Base-by-base conservation (phyloP, 1,140 invertebrate genomes). In the Cyrtorhinus lividipennis region DNA sequence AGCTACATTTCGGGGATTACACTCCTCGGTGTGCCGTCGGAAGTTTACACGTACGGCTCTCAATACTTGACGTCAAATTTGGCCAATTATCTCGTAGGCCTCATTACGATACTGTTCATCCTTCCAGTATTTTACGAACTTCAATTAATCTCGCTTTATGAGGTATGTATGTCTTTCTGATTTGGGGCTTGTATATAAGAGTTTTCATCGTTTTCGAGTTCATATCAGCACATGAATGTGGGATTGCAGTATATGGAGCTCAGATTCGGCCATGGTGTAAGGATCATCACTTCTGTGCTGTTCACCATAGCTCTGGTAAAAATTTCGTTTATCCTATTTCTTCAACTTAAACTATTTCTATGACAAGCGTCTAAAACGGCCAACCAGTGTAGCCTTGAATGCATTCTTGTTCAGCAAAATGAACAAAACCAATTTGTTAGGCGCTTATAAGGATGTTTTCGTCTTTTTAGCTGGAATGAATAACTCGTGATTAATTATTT, bases 1-100 rank as follows among this genome's bases (percentile, higher is more conserved):
- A 88, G 85, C 69, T 92, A 92, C 72, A 85, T 93, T 72, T 93
- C 90, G 0, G 90, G 90, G 57, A 87, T 94, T 27, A 92, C 90
- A 8, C 81, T 95, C 63, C 76, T 95, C 15, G 92, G 90, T 13
- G 89, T 86, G 10, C 90, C 90, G 2, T 82, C 88, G 0, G 90
- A 94, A 75, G 86, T 91, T 66, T 93, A 92, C 71, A 85, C 85
- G 73, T 90, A 81, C 72, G 89, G 89, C 1, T 86, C 85, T 0
- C 84, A 90, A 70, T 90, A 90, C 72, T 86, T 83, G 81, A 73
- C 88, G 65, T 85, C 87, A 23, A 77, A 84, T 13, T 74, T 89
- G 30, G 79, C 83, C 1, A 79, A 85, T 48, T 69, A 79, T 12
- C 77, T 87, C 10, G 80, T 85, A 64, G 79, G 89, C 25, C 70